phyloP scores from a whole-genome alignment of 2,113 vertebrate genomes.

The Atlantisia rogersi region DNA sequence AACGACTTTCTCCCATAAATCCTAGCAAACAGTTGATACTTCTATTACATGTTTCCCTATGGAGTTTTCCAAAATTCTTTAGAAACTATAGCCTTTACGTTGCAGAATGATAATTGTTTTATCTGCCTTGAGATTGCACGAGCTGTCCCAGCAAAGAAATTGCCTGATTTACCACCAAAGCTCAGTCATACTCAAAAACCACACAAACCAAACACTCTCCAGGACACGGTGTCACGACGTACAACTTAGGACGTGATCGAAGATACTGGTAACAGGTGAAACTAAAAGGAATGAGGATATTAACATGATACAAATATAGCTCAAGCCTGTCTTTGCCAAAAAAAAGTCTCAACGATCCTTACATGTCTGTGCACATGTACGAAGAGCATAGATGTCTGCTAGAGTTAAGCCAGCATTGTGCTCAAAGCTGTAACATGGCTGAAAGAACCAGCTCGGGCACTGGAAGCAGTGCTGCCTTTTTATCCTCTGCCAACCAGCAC shows the following conservation, averaged over 20 bases:
- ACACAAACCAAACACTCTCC: background rate
- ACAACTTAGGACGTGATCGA: background rate
- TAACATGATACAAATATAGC: background rate
- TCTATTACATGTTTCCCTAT: background rate
- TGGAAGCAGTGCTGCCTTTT: background rate
- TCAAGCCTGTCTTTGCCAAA: background rate
- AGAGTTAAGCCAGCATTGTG: background rate
- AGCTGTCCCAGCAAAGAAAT: background rate
- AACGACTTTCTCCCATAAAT: constrained; percentile 9
- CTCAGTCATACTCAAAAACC: background rate
- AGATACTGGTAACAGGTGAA: background rate
- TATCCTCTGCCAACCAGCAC: background rate
- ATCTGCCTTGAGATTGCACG: background rate
- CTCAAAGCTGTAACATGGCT: background rate
- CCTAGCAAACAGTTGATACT: background rate
- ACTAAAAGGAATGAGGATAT: background rate
- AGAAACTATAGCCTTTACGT: background rate
- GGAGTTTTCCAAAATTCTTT: background rate
- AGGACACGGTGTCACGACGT: background rate
- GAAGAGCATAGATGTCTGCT: background rate
- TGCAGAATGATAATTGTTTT: background rate
- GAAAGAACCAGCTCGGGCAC: background rate
- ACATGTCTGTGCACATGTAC: background rate
- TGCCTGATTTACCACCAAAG: background rate
- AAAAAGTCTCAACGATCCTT: background rate